A percentile compares a stretch with the other conserved stretches of the same genome.
These are phyloP conservation scores for Penaeus japonicus DNA, from an alignment of 1,140 invertebrate species.

Conservation along the genomic window DNA sequence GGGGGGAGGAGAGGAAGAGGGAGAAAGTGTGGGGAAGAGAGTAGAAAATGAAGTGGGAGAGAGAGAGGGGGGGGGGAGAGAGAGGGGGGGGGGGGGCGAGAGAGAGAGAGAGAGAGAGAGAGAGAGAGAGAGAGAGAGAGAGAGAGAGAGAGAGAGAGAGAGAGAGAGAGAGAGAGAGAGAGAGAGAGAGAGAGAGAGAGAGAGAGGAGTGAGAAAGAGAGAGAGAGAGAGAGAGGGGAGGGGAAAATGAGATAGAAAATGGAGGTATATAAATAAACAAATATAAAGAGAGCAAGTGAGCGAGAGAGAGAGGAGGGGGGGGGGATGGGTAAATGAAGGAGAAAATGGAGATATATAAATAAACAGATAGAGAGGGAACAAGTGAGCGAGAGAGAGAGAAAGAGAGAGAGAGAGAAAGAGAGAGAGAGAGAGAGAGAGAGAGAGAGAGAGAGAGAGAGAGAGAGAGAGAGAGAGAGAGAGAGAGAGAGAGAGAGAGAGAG, in stretches of 20 bases:
- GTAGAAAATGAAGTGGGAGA: too few relatives aligned
- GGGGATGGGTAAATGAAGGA: too few relatives aligned
- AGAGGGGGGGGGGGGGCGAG: neutral
- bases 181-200: neutral
- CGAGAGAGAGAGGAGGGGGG: too few relatives aligned
- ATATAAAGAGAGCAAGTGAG: too few relatives aligned
- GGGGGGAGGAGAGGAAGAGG: neutral
- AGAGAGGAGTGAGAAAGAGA: too few relatives aligned
- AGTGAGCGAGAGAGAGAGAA: constrained; percentile 6
- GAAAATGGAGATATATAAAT: too few relatives aligned
- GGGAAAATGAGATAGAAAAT: neutral
- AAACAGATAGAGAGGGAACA: neutral
- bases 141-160: neutral
- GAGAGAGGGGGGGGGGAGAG: neutral
- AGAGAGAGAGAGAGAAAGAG: neutral
- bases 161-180: neutral
- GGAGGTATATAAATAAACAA: too few relatives aligned
- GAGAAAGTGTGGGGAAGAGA: neutral
- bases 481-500: neutral
- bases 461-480: neutral
- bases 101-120: constrained; percentile 21
- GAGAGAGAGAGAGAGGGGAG: neutral
- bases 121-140: neutral
- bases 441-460: neutral
- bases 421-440: neutral